phyloP scores from a whole-genome alignment of 2,888 invertebrate species.

The Coenonympha arcania region DNA sequence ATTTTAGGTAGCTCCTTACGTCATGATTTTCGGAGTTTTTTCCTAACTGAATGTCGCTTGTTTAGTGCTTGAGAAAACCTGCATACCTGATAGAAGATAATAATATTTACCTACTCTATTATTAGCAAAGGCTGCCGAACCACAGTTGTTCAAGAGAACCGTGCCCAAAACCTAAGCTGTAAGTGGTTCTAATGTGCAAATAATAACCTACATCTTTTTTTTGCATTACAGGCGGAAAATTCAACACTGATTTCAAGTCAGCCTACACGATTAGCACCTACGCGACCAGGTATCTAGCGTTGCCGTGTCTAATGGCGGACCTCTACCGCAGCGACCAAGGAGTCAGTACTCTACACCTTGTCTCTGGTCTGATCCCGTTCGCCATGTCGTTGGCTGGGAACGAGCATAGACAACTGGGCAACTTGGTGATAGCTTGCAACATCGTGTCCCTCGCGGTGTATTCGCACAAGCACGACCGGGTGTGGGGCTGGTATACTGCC shows the following conservation, averaged over 20 bases:
- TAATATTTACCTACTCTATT: too few relatives aligned
- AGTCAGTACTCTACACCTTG: slow-evolving; percentile 42
- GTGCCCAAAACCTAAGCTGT: too few relatives aligned
- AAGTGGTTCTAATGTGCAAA: too few relatives aligned
- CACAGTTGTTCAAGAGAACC: too few relatives aligned
- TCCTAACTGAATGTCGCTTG: too few relatives aligned
- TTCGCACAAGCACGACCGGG: slow-evolving; percentile 37
- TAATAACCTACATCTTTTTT: neutral
- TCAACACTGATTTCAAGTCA: slow-evolving; percentile 45
- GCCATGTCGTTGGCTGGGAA: slow-evolving; percentile 42
- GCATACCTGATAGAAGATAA: too few relatives aligned
- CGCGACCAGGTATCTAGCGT: slow-evolving; percentile 49
- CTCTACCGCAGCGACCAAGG: slow-evolving; percentile 38
- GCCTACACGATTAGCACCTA: slow-evolving; percentile 44
- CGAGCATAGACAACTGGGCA: slow-evolving; percentile 45
- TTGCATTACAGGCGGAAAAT: slow-evolving; percentile 40
- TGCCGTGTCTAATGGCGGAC: slow-evolving; percentile 60
- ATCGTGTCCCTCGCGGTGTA: slow-evolving; percentile 47
- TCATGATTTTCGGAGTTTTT: neutral
- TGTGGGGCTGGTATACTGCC: slow-evolving; percentile 57
- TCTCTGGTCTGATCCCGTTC: slow-evolving; percentile 57
- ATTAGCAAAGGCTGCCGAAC: too few relatives aligned
- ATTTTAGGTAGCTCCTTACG: neutral
- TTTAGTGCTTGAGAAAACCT: too few relatives aligned
- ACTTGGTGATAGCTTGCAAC: slow-evolving; percentile 48